Base-by-base conservation (phyloP, 2,797 vertebrate genomes). In the Chrosomus eos region DNA sequence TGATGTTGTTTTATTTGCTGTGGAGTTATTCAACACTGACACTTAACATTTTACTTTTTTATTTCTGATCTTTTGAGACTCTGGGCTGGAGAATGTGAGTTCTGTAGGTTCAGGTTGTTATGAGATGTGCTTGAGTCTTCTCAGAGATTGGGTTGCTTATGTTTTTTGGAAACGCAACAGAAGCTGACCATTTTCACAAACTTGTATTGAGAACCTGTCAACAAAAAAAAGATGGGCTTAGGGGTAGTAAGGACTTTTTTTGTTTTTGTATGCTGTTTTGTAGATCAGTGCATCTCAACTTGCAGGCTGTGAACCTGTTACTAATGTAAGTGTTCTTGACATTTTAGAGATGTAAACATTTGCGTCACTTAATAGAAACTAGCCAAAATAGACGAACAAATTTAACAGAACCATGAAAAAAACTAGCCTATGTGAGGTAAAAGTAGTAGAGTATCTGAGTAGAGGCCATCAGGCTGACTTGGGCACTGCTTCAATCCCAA, bases 381-480 rank as follows among this genome's bases (percentile, higher is more conserved):
- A 19, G 43, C 7, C 60, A 31, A 64, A 28, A 28, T 64, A 14
- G 11, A 31, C 60, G 3, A 45, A 8, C 23, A 18, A n/a, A 28
- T 16, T 45, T 7, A 45, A 71, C 26, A 26, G 23, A 71, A 71
- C 23, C n/a, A 26, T 38, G 2, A 68, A 13, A n/a, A 40, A 14
- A 11, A 33, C 31, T 3, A 33, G n/a, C n/a, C 53, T 55, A 55
- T 60, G n/a, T 60, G 58, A 62, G 58, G n/a, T 62, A 28, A 14
- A 45, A 43, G 23, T 33, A 33, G 31, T 33, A 33, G 31, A 33
- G 31, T 33, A 33, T 33, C 51, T 38, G 31, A 26, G 28, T 48
- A 45, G 33, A 83, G 40, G 75, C 75, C 14, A 64, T 87, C 76
- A 87, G 21, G 36, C 77, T 68, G 72, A 40, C 14, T 58, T 48